Base-by-base conservation (phyloP, 2,797 vertebrate genomes). In the Urocyon cinereoargenteus region DNA sequence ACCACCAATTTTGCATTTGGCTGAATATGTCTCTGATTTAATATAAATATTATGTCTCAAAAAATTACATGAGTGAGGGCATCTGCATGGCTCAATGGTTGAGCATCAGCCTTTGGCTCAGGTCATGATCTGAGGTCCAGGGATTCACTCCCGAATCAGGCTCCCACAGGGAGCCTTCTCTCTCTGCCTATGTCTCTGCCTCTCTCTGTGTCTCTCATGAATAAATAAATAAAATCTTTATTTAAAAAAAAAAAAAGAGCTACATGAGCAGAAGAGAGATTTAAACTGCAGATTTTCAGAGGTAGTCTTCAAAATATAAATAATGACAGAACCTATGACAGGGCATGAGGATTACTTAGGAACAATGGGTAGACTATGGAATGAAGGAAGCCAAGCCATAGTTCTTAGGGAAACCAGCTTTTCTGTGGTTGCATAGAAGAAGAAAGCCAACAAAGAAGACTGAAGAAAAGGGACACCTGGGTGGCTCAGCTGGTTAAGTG, bases 31-130 rank as follows among this genome's bases (percentile, higher is more conserved):
- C 51, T n/a, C 51, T 84, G 6, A 19, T 92, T 95, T 77, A 79
- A 86, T 91, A 91, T 84, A 96, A 95, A 97, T 97, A 94, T 77
- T 96, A 81, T 91, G 78, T 95, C 95, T 96, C 68, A 79, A 94
- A 86, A 22, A 86, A 70, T 57, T n/a, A 87, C 55, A 10, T 78
- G 26, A 95, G 40, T 45, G 7, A 7, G 40, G 40, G 40, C 40
- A 45, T 45, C 40, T 45, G 40, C 40, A 45, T 45, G 40, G 40
- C 40, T 45, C 40, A 45, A 45, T 45, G 40, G 40, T 45, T 45
- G 40, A 45, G 40, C 40, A 45, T 45, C 40, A 45, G 40, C 40
- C 40, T 45, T 45, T 45, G 40, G 40, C 40, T 45, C 40, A 45
- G 40, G 40, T 45, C 40, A 45, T 45, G 40, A 45, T 45, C 40